These are phyloP conservation scores for Falco concolor DNA, from an alignment of 2,797 vertebrate species.

Conservation along the genomic window DNA sequence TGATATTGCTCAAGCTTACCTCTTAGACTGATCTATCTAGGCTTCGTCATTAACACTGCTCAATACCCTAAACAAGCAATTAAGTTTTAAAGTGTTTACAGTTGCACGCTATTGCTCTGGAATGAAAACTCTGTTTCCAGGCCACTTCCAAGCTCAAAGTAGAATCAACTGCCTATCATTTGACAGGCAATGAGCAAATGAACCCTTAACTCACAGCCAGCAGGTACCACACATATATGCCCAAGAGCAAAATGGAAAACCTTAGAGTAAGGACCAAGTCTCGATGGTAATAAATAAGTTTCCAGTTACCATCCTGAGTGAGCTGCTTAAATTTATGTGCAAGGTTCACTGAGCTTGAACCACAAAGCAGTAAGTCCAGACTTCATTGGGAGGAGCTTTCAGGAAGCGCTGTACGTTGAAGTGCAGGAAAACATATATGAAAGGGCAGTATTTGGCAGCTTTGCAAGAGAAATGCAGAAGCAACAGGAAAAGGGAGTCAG, in stretches of 20 bases:
- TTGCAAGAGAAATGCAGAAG: background rate
- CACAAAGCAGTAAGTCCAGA: background rate
- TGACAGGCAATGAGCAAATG: background rate
- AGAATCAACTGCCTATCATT: background rate
- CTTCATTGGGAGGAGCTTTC: background rate
- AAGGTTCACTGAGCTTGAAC: background rate
- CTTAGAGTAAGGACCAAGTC: background rate
- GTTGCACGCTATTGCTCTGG: conserved; percentile 34
- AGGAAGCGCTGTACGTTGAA: background rate
- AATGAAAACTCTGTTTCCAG: conserved; percentile 16
- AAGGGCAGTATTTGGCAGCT: background rate
- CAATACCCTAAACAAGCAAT: conserved; percentile 32
- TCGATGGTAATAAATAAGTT: background rate
- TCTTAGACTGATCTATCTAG: background rate
- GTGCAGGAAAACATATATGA: background rate
- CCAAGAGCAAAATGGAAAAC: background rate
- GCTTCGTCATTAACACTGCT: background rate
- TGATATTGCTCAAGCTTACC: background rate
- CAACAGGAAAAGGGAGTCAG: background rate
- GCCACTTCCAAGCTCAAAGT: background rate
- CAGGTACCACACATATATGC: background rate
- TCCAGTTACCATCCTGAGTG: background rate
- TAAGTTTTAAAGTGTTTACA: conserved; percentile 26
- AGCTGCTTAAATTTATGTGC: background rate
- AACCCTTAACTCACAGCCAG: background rate